Base-by-base conservation (phyloP, 2,888 invertebrate species). In the Chrysotoxum bicinctum region DNA sequence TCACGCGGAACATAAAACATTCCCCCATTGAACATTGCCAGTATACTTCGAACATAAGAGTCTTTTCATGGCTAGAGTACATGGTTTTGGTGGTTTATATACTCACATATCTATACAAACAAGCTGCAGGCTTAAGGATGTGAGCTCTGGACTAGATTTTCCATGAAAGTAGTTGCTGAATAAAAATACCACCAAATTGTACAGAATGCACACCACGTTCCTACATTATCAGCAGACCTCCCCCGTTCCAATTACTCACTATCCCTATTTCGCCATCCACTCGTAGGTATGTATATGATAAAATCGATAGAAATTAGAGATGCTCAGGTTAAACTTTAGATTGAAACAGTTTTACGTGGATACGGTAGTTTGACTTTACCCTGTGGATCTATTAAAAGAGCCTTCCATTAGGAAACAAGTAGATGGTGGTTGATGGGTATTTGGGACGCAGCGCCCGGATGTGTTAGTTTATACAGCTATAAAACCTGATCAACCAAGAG, bases 291-390 rank as follows among this genome's bases (percentile, higher is more conserved):
- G n/a, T n/a, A 4, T 14, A 37, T 16, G 16, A 19, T 80, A 37
- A 64, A 70, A 81, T 81, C 70, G 64, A 81, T 76, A 45, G 50
- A 81, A 81, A 72, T 81, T 72, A 76, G 76, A 76, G 81, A 76
- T 81, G 69, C 70, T 64, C 58, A 66, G 70, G 81, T 72, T 72
- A 26, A 66, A 69, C 62, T 75, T 75, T 62, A 69, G 50, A 54
- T 76, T 76, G 76, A 26, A 64, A 76, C 76, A 76, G 56, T 76
- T 79, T 73, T 26, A 79, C 48, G 72, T 60, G 58, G 58, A 60
- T 60, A 37, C 23, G 37, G 37, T 60, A 37, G 58, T 60, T 60
- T 60, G 37, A 40, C 37, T 40, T 40, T 60, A 23, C 45, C 5
- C 58, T 40, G n/a, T 60, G 58, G 58, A 60, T 23, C 58, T 60